Base-by-base conservation (phyloP, 1,140 invertebrate species). In the Ladona fulva region DNA sequence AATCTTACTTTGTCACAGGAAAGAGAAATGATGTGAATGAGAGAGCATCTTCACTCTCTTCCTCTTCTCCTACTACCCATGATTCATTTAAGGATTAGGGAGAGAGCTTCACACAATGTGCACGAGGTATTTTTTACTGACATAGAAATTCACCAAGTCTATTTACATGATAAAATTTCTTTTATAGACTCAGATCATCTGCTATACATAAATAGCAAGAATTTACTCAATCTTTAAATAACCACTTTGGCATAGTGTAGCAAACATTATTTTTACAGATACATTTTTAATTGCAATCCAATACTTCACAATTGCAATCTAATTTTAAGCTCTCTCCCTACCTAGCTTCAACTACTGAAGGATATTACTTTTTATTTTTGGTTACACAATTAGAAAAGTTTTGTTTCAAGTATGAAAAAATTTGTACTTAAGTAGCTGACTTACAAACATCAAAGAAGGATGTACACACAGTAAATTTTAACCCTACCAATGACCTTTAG, bases 361-460 rank as follows among this genome's bases (percentile, higher is more conserved):
- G 52, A 66, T 37, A 37, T 37, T 37, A 66, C n/a, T 3, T 66
- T 66, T 66, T 66, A 66, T 66, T 66, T 66, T 66, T 66, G 52
- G 52, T 66, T 66, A 66, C 52, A 66, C 52, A 66, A 66, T 19
- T 66, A 66, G 52, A 66, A 66, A 66, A 66, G 52, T 66, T 52
- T 52, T 66, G 52, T 66, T 22, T 66, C 52, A 66, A 66, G 52
- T 66, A 66, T 66, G 52, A 66, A 66, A 66, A 66, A 66, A 66
- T 66, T 66, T 66, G 52, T 66, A 66, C 52, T 66, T 66, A 66
- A 66, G 52, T 66, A 66, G n/a, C 52, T 66, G 52, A 66, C 52
- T 66, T 66, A 66, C 52, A 66, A 66, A 66, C 52, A 66, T 66
- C 52, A 66, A 66, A 66, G 52, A 66, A 66, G 52, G 52, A 66